phyloP scores from a whole-genome alignment of 2,888 invertebrate genomes.

The Dione vanillae region DNA sequence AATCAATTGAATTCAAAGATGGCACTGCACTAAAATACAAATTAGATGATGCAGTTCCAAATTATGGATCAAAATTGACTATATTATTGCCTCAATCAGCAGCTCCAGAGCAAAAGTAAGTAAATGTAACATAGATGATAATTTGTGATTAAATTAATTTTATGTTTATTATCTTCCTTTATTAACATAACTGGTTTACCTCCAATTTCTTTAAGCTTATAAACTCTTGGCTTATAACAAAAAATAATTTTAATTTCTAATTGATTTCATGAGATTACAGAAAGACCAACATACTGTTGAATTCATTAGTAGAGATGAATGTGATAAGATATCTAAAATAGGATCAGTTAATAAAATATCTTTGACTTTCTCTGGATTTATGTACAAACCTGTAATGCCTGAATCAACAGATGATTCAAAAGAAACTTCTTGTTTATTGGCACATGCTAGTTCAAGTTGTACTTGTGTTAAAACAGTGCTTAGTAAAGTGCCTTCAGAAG shows the following conservation, averaged over 20 bases:
- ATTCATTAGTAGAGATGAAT: conserved; percentile 25
- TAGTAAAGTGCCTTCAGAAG: conserved; percentile 24
- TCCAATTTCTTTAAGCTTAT: too few species aligned
- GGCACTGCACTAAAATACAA: conserved; percentile 84
- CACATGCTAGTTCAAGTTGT: conserved; percentile 27
- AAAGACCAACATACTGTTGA: conserved; percentile 2
- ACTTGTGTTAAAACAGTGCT: conserved; percentile 7
- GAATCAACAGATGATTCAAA: conserved; percentile 27
- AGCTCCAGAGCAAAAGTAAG: conserved; percentile 74
- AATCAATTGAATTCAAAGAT: conserved; percentile 83
- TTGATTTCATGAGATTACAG: conserved; percentile 34
- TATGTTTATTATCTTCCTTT: background rate
- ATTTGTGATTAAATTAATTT: conserved; percentile 1
- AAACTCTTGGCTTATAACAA: background rate
- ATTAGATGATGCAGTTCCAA: conserved; percentile 85
- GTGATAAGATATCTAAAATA: conserved; percentile 23
- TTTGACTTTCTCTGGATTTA: conserved; percentile 40
- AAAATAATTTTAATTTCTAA: background rate
- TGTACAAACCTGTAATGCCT: conserved; percentile 36
- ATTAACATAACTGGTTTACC: too few species aligned
- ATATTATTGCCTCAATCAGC: conserved; percentile 85
- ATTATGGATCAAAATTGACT: conserved; percentile 91
- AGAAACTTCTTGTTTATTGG: conserved; percentile 25
- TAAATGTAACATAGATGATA: background rate
- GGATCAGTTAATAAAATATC: conserved; percentile 28